Conservation (phyloP, 2,797 vertebrate genomes). For the Echiichthys vipera region DNA sequence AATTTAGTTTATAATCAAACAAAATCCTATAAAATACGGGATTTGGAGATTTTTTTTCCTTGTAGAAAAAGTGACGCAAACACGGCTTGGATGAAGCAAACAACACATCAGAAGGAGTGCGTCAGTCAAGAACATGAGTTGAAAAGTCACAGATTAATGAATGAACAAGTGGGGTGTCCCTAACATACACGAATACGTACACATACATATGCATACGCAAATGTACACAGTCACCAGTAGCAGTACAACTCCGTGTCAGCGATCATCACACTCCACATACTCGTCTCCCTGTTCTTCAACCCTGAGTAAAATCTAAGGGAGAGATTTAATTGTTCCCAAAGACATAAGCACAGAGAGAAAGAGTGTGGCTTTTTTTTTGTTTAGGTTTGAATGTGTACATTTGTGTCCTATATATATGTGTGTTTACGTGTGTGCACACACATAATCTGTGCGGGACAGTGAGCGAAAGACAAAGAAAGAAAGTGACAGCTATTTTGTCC, state of each 20-base stretch:
- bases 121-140: slow-evolving; percentile 43
- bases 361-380: slow-evolving; percentile 64
- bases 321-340: slow-evolving; percentile 84
- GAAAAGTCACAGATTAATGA: slow-evolving; percentile 30
- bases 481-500: slow-evolving; percentile 55
- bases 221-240: slow-evolving; percentile 66
- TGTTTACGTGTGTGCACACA: slow-evolving; percentile 21
- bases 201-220: slow-evolving; percentile 49
- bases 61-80: slow-evolving; percentile 62
- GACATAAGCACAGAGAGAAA: slow-evolving; percentile 83
- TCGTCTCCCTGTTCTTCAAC: slow-evolving; percentile 86
- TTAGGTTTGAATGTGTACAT: slow-evolving; percentile 55
- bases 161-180: slow-evolving; percentile 55
- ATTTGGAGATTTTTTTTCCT: slow-evolving; percentile 41
- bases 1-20: slow-evolving; percentile 61
- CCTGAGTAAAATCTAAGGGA: slow-evolving; percentile 90
- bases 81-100: slow-evolving; percentile 47
- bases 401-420: slow-evolving; percentile 35
- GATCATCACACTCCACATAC: slow-evolving; percentile 67
- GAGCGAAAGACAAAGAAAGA: slow-evolving; percentile 47
- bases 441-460: slow-evolving; percentile 20
- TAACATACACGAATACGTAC: slow-evolving; percentile 49
- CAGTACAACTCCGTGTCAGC: slow-evolving; percentile 61
- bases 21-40: slow-evolving; percentile 59
- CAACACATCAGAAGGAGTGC: slow-evolving; percentile 29